Evolutionary conservation across 1,140 invertebrate species (phyloP).

Genomic region (Drosophila arizonae): DNA sequence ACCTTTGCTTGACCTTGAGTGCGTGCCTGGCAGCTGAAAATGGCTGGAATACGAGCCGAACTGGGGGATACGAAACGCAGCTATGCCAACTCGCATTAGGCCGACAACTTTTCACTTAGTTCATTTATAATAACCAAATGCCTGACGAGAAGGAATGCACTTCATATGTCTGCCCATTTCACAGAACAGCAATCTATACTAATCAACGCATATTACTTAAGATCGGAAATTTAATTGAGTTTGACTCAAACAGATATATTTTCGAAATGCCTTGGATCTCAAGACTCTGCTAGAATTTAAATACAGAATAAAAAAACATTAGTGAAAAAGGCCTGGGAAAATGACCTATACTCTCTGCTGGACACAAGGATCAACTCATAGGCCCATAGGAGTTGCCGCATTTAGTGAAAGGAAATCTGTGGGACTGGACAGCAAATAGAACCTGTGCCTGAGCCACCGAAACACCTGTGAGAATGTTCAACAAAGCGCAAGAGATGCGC

Average conservation of each 20-base stretch:
- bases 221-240: neutral
- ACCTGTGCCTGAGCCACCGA: slow-evolving; percentile 11
- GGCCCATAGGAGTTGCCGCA: neutral
- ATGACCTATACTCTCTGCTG: neutral
- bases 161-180: slow-evolving; percentile 7
- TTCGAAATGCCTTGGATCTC: too few species aligned
- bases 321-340: neutral
- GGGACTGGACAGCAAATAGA: slow-evolving; percentile 67
- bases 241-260: neutral
- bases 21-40: slow-evolving; percentile 55
- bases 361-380: neutral
- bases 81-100: slow-evolving; percentile 45
- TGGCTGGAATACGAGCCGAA: slow-evolving; percentile 4
- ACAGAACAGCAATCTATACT: slow-evolving; percentile 24
- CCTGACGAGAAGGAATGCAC: neutral
- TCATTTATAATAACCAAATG: slow-evolving; percentile 44
- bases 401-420: slow-evolving; percentile 53
- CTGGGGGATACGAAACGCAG: slow-evolving; percentile 19
- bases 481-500: slow-evolving; percentile 68
- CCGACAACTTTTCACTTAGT: slow-evolving; percentile 54
- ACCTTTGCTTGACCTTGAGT: slow-evolving; percentile 74
- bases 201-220: slow-evolving; percentile 22
- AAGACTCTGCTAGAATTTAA: too few species aligned
- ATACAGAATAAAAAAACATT: too few species aligned
- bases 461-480: slow-evolving; percentile 78